phyloP scores from a whole-genome alignment of 2,113 vertebrate genomes.

The Etheostoma spectabile region DNA sequence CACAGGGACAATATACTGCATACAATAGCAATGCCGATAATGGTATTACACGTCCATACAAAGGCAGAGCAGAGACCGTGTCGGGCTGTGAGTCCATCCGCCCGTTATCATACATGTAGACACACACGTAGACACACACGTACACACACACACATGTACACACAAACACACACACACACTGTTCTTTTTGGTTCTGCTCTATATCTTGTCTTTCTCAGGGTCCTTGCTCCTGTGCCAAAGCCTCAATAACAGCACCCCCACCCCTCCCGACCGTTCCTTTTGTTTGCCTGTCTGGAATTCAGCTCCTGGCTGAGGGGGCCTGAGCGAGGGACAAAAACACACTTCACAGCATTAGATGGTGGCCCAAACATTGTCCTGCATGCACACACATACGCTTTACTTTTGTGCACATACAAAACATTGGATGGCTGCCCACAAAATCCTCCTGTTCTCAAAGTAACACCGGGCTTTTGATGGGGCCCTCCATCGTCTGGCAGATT shows the following conservation, averaged over 20 bases:
- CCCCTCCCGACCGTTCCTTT: slow-evolving; percentile 61
- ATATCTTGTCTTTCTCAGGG: slow-evolving; percentile 71
- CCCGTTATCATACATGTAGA: slow-evolving; percentile 24
- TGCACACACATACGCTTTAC: slow-evolving; percentile 29
- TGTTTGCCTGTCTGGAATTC: slow-evolving; percentile 83
- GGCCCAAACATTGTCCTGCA: slow-evolving; percentile 30
- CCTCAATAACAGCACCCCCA: slow-evolving; percentile 41
- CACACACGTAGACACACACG: slow-evolving; percentile 8
- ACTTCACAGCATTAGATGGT: slow-evolving; percentile 50
- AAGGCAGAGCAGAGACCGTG: slow-evolving; percentile 40
- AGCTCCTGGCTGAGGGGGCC: slow-evolving; percentile 71
- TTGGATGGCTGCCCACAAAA: slow-evolving; percentile 28
- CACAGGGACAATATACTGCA: slow-evolving; percentile 35
- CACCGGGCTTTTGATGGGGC: slow-evolving; percentile 44
- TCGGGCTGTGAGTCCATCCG: slow-evolving; percentile 26
- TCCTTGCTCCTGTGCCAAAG: slow-evolving; percentile 48
- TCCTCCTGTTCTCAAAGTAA: slow-evolving; percentile 53
- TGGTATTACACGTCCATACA: slow-evolving; percentile 61
- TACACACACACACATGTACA: slow-evolving; percentile 26
- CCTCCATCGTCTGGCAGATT: slow-evolving; percentile 37
- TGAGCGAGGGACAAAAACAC: slow-evolving; percentile 57
- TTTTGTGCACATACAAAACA: slow-evolving; percentile 17
- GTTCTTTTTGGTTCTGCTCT: slow-evolving; percentile 43
- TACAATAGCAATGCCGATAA: slow-evolving; percentile 56
- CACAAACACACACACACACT: slow-evolving; percentile 14